Base-by-base conservation (phyloP, 2,888 invertebrate species). In the Pachymerium ferrugineum region DNA sequence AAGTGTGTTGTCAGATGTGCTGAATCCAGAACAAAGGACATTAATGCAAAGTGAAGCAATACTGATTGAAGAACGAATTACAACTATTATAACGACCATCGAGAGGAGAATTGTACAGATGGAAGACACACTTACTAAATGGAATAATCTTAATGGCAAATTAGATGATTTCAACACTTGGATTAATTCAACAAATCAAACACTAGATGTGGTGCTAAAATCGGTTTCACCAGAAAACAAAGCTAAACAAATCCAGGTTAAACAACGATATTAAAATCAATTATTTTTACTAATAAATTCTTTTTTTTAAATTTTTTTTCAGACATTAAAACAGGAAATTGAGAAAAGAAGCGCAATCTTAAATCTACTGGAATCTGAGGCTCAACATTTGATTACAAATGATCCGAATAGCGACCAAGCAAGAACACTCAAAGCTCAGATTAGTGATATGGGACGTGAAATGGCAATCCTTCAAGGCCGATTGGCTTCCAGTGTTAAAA, bases 41-140 rank as follows among this genome's bases (percentile, higher is more conserved):
- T 84, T 89, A 0, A 84, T 94, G 38, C 88, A 90, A 78, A 89
- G 89, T 79, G 94, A 94, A 82, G 83, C 84, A 0, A 86, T 87
- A 76, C 89, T 88, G 74, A 90, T 94, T 70, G 92, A 93, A 81
- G 86, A 87, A 76, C 88, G 90, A 81, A 84, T 94, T 75, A 88
- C 86, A 72, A 87, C 86, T 76, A 91, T 93, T n/a, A 86, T 93
- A 80, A 89, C 91, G 79, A 90, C 90, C 79, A 89, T 93, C 0
- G 89, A 91, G 79, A 88, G 90, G 79, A 89, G 90, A 79, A 90
- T 94, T 0, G 87, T 88, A 38, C 88, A 90, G 80, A 84, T 97
- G 74, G 91, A 93, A 80, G 89, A 92, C 78, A 90, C 93, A 79
- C 91, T 90, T 78, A 86, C 89, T 38, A 90, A 90, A 80, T 93